These are phyloP conservation scores for Hemichromis elongatus DNA, from an alignment of 2,113 vertebrate genomes.

Conservation along the genomic window DNA sequence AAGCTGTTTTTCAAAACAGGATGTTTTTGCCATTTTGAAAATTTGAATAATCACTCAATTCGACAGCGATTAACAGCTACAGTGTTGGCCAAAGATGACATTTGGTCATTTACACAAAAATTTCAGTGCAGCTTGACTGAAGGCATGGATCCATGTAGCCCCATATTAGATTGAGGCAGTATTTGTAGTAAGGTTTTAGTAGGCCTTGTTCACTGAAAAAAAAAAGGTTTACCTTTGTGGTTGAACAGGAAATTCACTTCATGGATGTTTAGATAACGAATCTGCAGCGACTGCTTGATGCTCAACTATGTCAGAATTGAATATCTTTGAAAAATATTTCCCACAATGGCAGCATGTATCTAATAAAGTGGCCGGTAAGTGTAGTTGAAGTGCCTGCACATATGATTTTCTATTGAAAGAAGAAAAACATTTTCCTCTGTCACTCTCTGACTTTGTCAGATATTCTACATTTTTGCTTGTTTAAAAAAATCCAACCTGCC, in stretches of 20 bases:
- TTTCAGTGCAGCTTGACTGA: not conserved
- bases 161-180: not conserved
- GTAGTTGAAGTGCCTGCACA: not conserved
- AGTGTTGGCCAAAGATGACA: not conserved
- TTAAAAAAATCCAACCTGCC: not conserved
- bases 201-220: not conserved
- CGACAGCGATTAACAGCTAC: not conserved
- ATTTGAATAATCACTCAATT: not conserved
- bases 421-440: not conserved
- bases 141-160: not conserved
- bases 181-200: not conserved
- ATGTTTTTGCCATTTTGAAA: not conserved
- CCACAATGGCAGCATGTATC: not conserved
- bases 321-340: not conserved
- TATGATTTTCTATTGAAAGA: not conserved
- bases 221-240: no score
- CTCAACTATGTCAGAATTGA: not conserved
- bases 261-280: not conserved
- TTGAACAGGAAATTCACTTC: not conserved
- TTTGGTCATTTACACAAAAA: not conserved
- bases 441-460: not conserved
- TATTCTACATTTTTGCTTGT: not conserved
- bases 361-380: not conserved
- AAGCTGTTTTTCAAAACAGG: not conserved
- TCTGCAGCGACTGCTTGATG: not conserved